Evolutionary conservation across 2,113 vertebrate genomes (phyloP).

Genomic region (Pluvianellus socialis): DNA sequence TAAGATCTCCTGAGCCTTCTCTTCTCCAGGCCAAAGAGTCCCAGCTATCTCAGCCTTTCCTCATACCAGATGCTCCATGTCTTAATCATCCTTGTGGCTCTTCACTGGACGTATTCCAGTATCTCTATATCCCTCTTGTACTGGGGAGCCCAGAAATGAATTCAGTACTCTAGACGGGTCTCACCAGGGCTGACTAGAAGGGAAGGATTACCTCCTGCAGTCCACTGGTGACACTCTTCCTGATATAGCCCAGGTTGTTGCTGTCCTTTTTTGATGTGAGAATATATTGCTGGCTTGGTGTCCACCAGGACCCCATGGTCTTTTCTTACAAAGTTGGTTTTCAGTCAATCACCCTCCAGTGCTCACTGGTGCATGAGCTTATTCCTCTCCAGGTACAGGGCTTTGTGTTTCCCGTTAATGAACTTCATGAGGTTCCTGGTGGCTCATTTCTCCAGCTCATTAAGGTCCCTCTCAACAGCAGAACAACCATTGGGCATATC

Average conservation of each 20-base stretch:
- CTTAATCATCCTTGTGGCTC: not conserved
- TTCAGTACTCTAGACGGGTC: not conserved
- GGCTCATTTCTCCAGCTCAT: not conserved
- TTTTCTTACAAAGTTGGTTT: not conserved
- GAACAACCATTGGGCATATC: not conserved
- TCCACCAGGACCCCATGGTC: fast-evolving
- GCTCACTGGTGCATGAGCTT: not conserved
- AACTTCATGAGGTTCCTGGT: not conserved
- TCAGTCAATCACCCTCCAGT: fast-evolving
- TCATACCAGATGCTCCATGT: not conserved
- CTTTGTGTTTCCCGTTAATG: not conserved
- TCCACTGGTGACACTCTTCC: fast-evolving
- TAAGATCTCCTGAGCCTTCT: not conserved
- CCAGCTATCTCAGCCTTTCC: not conserved
- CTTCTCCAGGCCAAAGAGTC: not conserved
- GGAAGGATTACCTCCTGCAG: not conserved
- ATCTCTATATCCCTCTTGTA: not conserved
- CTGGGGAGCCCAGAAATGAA: not conserved
- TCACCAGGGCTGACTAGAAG: not conserved
- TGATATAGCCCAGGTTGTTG: not conserved
- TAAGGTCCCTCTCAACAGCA: not conserved
- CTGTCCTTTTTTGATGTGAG: not conserved
- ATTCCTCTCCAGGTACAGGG: not conserved
- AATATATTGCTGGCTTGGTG: not conserved
- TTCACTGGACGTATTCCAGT: not conserved